Evolutionary conservation across 2,888 invertebrate genomes (phyloP).

Genomic region (Noctua janthina): DNA sequence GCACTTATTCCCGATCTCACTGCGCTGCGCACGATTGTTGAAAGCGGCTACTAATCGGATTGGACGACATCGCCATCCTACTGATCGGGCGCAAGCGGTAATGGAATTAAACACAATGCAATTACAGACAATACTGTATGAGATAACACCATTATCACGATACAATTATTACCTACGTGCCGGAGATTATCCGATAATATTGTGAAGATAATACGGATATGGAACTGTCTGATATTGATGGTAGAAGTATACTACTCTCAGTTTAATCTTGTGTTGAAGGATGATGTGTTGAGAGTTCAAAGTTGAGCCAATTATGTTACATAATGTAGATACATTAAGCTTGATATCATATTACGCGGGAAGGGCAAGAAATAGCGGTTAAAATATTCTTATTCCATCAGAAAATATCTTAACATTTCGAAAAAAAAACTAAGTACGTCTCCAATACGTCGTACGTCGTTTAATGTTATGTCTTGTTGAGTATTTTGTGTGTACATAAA

Average conservation of each 20-base stretch:
- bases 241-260: slow-evolving; percentile 19
- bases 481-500: too few species aligned
- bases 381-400: neutral
- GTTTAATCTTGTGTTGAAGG: slow-evolving; percentile 22
- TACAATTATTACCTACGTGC: slow-evolving; percentile 56
- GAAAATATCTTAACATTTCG: neutral
- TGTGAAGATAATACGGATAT: slow-evolving; percentile 38
- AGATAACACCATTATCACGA: slow-evolving; percentile 69
- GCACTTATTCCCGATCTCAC: slow-evolving; percentile 60
- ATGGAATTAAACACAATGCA: slow-evolving; percentile 83
- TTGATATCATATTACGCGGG: neutral
- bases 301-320: neutral
- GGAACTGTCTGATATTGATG: slow-evolving; percentile 51
- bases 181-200: slow-evolving; percentile 57
- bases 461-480: too few species aligned
- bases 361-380: neutral
- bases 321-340: neutral
- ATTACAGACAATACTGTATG: slow-evolving; percentile 79
- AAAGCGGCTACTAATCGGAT: slow-evolving; percentile 81
- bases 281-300: slow-evolving; percentile 5
- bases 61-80: slow-evolving; percentile 65
- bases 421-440: neutral
- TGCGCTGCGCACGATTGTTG: slow-evolving; percentile 55
- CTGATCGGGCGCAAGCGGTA: slow-evolving; percentile 76
- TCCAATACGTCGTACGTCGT: too few species aligned